Base-by-base conservation (phyloP, 2,113 vertebrate species). In the Gnathonemus echidnorhynchus region DNA sequence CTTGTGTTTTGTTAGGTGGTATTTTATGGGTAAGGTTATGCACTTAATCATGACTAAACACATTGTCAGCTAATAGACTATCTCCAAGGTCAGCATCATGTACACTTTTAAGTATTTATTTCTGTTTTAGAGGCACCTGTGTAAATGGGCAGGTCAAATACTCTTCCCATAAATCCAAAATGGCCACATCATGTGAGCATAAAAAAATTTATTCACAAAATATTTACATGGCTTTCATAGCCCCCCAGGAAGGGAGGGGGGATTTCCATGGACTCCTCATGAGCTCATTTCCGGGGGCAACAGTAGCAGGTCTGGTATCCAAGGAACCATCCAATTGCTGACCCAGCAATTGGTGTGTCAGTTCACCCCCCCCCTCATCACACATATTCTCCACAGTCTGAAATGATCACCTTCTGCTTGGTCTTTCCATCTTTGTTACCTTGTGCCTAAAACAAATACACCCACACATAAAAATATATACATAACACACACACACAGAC, bases 401-500 rank as follows among this genome's bases (percentile, higher is more conserved):
- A 96, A 83, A 99, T 97, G 88, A 99, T 98, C 91, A 99, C 96
- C 92, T 99, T 99, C 95, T 99, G 97, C 95, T 98, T 98, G 0
- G 98, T 95, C 89, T 99, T 99, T 90, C 98, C 97, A 0, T 99
- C 98, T 90, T 99, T 99, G 93, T 93, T 93, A 91, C 98, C 98
- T 92, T 99, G 97, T 92, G 97, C 98, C 98, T 99, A 11, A 24
- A 86, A 1, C 2, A 90, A 50, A 89, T 27, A 91, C 87, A 91
- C n/a, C 1, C n/a, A 89, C 42, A 74, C 0, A 31, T 11, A 70
- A 27, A 27, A 11, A 70, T 11, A 70, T 27, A 4, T 27, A 5
- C 58, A 27, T 66, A 1, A 1, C 27, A 62, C 7, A 9, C 21
- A 58, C 48, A 49, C 0, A 42, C 39, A 46, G 6, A 45, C 27